phyloP scores from a whole-genome alignment of 23 tunicate species.

The Trididemnum miniatum region DNA sequence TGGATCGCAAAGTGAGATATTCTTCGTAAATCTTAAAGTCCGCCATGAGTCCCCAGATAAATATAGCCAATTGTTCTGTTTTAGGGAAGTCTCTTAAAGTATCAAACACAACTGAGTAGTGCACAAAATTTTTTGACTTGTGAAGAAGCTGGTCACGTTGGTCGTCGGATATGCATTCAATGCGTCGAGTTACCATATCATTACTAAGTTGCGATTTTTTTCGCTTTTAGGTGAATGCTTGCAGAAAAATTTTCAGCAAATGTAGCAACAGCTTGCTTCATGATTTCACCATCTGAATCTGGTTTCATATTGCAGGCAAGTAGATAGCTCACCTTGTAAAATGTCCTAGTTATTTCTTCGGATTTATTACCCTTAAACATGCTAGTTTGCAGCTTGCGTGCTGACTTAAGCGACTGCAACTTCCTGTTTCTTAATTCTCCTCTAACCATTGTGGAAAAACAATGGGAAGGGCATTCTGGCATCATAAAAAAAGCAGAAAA shows the following conservation, averaged over 20 bases:
- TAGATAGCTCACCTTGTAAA: too few relatives aligned
- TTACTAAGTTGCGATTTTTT: constrained; percentile 49
- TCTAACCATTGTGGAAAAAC: too few relatives aligned
- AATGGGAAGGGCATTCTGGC: too few relatives aligned
- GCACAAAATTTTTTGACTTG: constrained; percentile 18
- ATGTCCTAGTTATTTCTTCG: constrained; percentile 33
- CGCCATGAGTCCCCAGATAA: constrained; percentile 37
- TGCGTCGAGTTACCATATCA: constrained; percentile 31
- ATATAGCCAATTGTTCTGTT: constrained; percentile 44
- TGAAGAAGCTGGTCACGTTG: constrained; percentile 48
- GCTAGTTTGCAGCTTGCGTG: constrained; percentile 26
- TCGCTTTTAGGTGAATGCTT: constrained; percentile 35
- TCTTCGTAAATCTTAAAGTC: constrained; percentile 56
- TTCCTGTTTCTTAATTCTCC: constrained; percentile 47
- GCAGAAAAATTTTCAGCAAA: too few relatives aligned
- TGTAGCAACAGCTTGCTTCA: too few relatives aligned
- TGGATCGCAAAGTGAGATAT: constrained; percentile 50
- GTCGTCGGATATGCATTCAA: constrained; percentile 50
- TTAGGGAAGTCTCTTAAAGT: constrained; percentile 52
- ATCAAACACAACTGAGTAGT: constrained; percentile 41
- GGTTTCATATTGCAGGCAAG: too few relatives aligned
- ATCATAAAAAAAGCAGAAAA: too few relatives aligned
- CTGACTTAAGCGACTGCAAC: constrained; percentile 28
- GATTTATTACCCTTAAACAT: constrained; percentile 24
- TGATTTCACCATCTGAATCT: too few relatives aligned